phyloP scores from a whole-genome alignment of 2,888 invertebrate genomes.

The Cabera pusaria region DNA sequence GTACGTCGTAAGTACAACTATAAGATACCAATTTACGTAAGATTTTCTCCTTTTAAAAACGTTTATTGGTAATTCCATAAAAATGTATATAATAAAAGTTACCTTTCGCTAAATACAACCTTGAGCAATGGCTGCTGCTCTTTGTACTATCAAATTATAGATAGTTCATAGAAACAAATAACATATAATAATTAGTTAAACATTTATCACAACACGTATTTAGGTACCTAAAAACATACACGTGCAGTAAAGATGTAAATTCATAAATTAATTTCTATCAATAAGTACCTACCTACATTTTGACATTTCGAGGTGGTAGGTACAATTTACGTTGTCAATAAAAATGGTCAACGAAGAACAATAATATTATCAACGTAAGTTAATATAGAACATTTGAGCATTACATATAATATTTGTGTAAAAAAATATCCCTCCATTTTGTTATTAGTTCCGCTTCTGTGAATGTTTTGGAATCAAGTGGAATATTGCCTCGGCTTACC shows the following conservation, averaged over 20 bases:
- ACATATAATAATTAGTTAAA: conserved; percentile 50
- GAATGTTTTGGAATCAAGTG: conserved; percentile 47
- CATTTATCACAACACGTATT: conserved; percentile 79
- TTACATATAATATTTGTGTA: conserved; percentile 70
- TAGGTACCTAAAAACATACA: conserved; percentile 52
- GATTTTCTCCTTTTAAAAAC: no score
- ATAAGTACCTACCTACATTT: conserved; percentile 48
- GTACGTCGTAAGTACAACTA: no score
- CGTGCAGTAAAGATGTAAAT: conserved; percentile 56
- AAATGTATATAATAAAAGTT: conserved; percentile 26
- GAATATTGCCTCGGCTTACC: conserved; percentile 27
- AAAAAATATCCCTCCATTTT: conserved; percentile 72
- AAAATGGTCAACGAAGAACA: conserved; percentile 71
- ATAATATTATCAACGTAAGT: conserved; percentile 78
- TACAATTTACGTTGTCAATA: conserved; percentile 30
- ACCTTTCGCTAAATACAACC: conserved; percentile 31
- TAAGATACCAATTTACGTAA: no score
- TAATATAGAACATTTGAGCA: conserved; percentile 78
- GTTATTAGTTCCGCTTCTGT: conserved; percentile 47
- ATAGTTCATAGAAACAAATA: conserved; percentile 61
- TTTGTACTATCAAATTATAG: conserved; percentile 62
- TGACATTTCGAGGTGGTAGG: not conserved
- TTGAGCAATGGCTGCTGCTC: conserved; percentile 74
- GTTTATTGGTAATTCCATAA: not conserved
- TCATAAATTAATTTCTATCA: conserved; percentile 52